These are phyloP conservation scores for Clavelina lepadiformis DNA, from an alignment of 23 tunicate genomes.

Conservation along the genomic window DNA sequence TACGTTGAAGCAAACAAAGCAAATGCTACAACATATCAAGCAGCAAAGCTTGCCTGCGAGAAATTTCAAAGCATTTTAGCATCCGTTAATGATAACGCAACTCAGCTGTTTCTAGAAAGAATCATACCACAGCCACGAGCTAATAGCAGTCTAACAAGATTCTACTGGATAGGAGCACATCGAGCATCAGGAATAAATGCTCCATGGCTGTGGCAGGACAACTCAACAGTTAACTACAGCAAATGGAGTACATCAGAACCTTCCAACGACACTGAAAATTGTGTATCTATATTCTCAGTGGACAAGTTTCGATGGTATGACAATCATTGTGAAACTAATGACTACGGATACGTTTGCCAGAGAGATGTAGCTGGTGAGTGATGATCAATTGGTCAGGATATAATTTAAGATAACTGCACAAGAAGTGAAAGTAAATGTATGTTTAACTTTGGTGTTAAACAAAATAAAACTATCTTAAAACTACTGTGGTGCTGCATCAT, in stretches of 20 bases:
- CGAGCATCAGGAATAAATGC: background rate
- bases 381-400: no score
- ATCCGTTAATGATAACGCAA: background rate
- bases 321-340: background rate
- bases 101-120: constrained; percentile 1
- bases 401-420: no score
- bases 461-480: no score
- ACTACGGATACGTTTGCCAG: constrained; percentile 10
- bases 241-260: constrained; percentile 6
- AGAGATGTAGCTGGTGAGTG: no score
- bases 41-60: background rate
- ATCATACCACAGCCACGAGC: background rate
- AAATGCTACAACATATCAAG: no score
- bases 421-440: no score
- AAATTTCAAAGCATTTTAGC: constrained; percentile 6
- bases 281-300: constrained; percentile 9
- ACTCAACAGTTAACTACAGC: background rate
- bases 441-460: no score
- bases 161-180: constrained; percentile 22
- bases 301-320: background rate
- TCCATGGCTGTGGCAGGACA: constrained; percentile 7
- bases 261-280: constrained; percentile 1
- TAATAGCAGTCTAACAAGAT: background rate
- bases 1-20: no score
- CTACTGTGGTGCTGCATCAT: no score